Percentiles rank a stretch among this genome's conserved stretches.
Evolutionary conservation across 1,140 invertebrate species (phyloP).

Genomic region (Drosophila navojoa): DNA sequence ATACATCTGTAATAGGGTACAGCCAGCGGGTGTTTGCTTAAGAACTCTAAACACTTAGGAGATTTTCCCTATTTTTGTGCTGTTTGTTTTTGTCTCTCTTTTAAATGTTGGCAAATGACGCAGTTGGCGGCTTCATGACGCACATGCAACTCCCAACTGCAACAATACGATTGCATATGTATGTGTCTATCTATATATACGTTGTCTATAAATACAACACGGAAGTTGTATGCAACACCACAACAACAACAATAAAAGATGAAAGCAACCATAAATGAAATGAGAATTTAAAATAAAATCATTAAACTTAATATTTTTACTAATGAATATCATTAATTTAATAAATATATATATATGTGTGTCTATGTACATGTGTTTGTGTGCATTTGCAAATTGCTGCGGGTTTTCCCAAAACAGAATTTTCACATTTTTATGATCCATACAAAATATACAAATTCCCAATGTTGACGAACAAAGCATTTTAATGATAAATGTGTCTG

Average conservation of each 20-base stretch:
- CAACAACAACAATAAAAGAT: conserved; percentile 8
- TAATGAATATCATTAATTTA: conserved; percentile 1
- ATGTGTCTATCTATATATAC: no score
- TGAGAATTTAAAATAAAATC: neutral
- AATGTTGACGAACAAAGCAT: conserved; percentile 21
- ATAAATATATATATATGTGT: conserved; percentile 4
- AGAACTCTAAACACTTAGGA: no score
- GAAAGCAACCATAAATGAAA: neutral
- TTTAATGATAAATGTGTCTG: conserved; percentile 20
- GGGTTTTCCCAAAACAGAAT: conserved; percentile 37
- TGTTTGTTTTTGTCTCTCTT: neutral
- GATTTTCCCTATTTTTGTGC: no score
- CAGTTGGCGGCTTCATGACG: conserved; percentile 58
- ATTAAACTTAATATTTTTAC: neutral
- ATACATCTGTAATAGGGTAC: no score
- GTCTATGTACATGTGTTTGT: conserved; percentile 9
- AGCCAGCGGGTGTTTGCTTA: no score
- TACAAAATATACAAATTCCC: conserved; percentile 1
- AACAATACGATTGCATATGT: conserved; percentile 14
- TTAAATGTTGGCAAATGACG: conserved; percentile 59
- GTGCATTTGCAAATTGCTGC: conserved; percentile 23
- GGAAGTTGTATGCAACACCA: conserved; percentile 47
- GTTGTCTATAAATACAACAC: conserved; percentile 56
- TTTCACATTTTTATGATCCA: conserved; percentile 16
- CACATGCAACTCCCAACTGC: conserved; percentile 65